Percentiles rank a stretch among this genome's conserved stretches.
Conservation (phyloP, 1,140 invertebrate genomes). For the Oscheius sp. region DNA sequence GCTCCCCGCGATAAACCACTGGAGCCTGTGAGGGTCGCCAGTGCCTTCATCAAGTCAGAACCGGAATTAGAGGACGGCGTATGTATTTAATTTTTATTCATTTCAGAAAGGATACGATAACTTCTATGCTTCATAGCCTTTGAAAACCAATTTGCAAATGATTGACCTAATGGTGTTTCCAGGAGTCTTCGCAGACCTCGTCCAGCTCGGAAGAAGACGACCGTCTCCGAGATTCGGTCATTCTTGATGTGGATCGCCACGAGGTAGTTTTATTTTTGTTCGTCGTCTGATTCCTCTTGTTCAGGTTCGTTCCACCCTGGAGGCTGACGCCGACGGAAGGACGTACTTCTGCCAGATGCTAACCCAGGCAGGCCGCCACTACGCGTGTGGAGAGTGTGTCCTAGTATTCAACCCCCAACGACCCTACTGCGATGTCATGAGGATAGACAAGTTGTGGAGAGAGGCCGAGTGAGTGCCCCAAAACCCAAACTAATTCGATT, state of each 20-base stretch:
- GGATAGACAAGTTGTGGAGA: slow-evolving; percentile 89
- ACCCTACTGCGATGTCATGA: slow-evolving; percentile 69
- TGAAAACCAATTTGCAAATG: no score
- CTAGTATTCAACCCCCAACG: slow-evolving; percentile 50
- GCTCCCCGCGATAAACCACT: slow-evolving; percentile 27
- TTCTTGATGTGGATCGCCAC: slow-evolving; percentile 45
- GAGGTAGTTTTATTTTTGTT: slow-evolving; percentile 31
- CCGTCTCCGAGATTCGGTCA: background rate
- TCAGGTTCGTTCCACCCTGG: background rate
- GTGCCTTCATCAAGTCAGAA: slow-evolving; percentile 28
- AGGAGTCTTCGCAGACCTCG: slow-evolving; percentile 3
- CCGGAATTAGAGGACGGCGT: slow-evolving; percentile 27
- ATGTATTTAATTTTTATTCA: background rate
- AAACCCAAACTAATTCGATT: background rate
- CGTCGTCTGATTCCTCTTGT: no score
- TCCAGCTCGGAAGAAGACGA: slow-evolving; percentile 10
- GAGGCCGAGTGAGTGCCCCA: slow-evolving; percentile 67
- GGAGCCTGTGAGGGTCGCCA: slow-evolving; percentile 33
- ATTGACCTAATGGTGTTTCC: background rate
- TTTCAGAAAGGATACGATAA: no score
- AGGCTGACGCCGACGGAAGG: slow-evolving; percentile 27
- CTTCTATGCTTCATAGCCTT: no score
- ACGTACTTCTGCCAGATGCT: slow-evolving; percentile 58
- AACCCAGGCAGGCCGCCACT: slow-evolving; percentile 40
- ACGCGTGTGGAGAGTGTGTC: slow-evolving; percentile 47